Evolutionary conservation across 2,797 vertebrate genomes (phyloP).

Genomic region (Hypotaenidia philippensis): DNA sequence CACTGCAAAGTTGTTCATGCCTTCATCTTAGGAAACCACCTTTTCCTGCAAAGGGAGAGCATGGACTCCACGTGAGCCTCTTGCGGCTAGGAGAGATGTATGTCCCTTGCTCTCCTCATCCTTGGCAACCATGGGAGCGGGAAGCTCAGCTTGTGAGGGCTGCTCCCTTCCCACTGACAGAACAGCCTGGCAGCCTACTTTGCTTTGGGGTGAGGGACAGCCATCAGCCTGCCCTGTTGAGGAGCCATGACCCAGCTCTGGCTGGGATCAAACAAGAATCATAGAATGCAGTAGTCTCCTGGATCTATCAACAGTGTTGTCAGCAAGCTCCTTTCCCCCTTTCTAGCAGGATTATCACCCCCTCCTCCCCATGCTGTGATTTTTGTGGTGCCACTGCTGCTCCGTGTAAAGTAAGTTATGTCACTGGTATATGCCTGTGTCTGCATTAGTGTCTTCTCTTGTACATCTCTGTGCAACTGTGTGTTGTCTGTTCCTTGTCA

Average conservation of each 20-base stretch:
- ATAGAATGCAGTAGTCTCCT: not conserved
- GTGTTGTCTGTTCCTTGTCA: not conserved
- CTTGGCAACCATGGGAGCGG: not conserved
- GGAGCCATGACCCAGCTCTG: not conserved
- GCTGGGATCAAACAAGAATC: not conserved
- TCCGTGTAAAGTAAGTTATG: not conserved
- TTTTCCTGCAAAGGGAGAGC: not conserved
- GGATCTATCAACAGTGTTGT: not conserved
- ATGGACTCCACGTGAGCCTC: not conserved
- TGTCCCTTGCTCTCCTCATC: not conserved
- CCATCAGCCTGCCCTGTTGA: not conserved
- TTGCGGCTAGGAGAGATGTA: not conserved
- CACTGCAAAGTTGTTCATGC: accelerated
- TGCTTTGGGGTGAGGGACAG: not conserved
- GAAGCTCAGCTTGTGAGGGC: not conserved
- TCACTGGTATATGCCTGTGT: not conserved
- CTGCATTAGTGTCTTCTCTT: not conserved
- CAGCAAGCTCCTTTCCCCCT: not conserved
- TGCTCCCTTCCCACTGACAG: not conserved
- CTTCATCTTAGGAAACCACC: not conserved
- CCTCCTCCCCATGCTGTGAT: not conserved
- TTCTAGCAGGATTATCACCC: not conserved
- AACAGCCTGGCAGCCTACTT: not conserved
- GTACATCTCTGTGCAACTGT: not conserved
- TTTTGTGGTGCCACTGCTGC: not conserved